These are phyloP conservation scores for Brevimyrus niger DNA, from an alignment of 2,113 vertebrate genomes.

Conservation along the genomic window DNA sequence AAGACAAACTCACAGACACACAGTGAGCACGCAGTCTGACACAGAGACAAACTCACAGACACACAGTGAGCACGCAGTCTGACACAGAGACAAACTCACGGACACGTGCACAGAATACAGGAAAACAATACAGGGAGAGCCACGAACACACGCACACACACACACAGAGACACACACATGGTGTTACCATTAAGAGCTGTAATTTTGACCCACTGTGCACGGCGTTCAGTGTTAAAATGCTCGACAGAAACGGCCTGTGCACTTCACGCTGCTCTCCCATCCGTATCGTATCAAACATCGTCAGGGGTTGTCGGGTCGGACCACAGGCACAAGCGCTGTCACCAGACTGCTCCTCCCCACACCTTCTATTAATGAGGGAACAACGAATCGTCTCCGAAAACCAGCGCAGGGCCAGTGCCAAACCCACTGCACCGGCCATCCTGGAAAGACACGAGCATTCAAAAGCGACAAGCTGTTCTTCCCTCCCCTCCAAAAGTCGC, in stretches of 20 bases:
- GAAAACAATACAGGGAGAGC: neutral
- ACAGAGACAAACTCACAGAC: neutral
- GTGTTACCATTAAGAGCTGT: neutral
- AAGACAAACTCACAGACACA: neutral
- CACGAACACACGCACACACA: neutral
- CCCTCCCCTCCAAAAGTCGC: constrained; percentile 36
- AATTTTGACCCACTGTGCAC: neutral
- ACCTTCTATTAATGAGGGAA: constrained; percentile 38
- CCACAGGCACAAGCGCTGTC: constrained; percentile 30
- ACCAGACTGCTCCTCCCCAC: constrained; percentile 38
- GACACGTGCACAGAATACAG: neutral
- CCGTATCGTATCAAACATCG: neutral
- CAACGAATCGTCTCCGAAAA: constrained; percentile 33
- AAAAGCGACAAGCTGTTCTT: constrained; percentile 24
- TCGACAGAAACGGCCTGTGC: neutral
- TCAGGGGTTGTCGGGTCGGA: neutral
- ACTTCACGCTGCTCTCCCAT: neutral
- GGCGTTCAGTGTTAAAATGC: neutral
- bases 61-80: neutral
- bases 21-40: neutral
- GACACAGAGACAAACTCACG: neutral
- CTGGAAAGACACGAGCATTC: constrained; percentile 19
- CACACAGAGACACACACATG: neutral
- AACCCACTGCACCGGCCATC: constrained; percentile 29
- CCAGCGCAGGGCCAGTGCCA: constrained; percentile 37